A percentile compares a stretch with the other conserved stretches of the same genome.
phyloP scores from a whole-genome alignment of 2,113 vertebrate species.

The Tamias sibiricus region DNA sequence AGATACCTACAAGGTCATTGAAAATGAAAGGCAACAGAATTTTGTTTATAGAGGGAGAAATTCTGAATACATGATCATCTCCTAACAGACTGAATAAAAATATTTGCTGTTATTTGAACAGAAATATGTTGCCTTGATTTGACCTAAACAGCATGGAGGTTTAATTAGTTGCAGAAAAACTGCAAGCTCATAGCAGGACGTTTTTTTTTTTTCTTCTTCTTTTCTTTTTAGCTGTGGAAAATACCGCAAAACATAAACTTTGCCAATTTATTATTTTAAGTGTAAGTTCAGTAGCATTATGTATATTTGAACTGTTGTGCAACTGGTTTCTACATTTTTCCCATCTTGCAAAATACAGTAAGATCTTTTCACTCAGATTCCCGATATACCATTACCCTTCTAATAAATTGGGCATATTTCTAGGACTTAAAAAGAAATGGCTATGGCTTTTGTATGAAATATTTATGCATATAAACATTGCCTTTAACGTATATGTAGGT shows the following conservation, averaged over 20 bases:
- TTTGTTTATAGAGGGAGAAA: neutral
- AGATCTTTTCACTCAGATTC: constrained; percentile 1
- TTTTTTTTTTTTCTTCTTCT: constrained; percentile 22
- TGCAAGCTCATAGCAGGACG: neutral
- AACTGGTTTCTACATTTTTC: constrained; percentile 24
- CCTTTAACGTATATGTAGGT: neutral
- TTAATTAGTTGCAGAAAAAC: neutral
- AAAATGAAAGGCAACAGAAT: constrained; percentile 1
- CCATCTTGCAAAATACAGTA: neutral
- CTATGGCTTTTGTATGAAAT: neutral
- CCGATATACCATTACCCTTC: neutral
- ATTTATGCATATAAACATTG: neutral
- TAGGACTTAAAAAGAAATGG: neutral
- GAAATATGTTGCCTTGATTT: neutral
- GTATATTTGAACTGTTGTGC: neutral
- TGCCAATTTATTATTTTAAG: constrained; percentile 16
- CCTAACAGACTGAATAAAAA: neutral
- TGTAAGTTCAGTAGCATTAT: neutral
- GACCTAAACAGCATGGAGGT: neutral
- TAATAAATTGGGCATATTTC: neutral
- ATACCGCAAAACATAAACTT: neutral
- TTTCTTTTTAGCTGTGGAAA: neutral
- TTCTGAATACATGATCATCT: neutral
- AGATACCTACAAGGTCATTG: neutral
- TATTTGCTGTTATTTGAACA: constrained; percentile 1